Evolutionary conservation across 2,113 vertebrate species (phyloP).

Genomic region (Myiozetetes cayanensis): DNA sequence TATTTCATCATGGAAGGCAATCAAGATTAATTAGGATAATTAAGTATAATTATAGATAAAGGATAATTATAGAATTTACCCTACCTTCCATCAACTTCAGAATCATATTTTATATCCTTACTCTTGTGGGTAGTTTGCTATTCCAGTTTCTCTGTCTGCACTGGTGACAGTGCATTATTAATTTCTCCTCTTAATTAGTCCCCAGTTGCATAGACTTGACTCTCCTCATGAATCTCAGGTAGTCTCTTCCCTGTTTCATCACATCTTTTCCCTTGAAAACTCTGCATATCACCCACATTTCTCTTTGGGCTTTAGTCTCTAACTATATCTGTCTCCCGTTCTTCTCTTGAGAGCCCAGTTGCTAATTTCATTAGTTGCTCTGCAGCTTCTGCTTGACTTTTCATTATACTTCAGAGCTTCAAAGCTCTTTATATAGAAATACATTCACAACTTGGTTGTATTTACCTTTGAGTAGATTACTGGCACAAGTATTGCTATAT

Average conservation of each 20-base stretch:
- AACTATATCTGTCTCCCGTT: not conserved
- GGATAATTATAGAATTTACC: slow-evolving; percentile 52
- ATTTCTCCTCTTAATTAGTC: slow-evolving; percentile 43
- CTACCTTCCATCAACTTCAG: slow-evolving; percentile 42
- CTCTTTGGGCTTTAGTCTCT: not conserved
- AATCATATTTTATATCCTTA: slow-evolving; percentile 9
- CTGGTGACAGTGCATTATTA: slow-evolving; percentile 39
- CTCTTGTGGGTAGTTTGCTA: not conserved
- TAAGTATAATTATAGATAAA: slow-evolving; percentile 58
- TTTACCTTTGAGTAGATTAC: not conserved
- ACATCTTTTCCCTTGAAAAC: slow-evolving; percentile 1
- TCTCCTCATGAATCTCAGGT: slow-evolving; percentile 33
- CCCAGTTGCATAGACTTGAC: not conserved
- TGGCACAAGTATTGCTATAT: not conserved
- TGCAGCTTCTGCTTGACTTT: not conserved
- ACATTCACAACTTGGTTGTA: not conserved
- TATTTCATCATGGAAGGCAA: not conserved
- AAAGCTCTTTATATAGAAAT: not conserved
- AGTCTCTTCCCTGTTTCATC: not conserved
- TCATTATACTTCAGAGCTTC: not conserved
- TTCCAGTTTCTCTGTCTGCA: not conserved
- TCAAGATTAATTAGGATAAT: slow-evolving; percentile 63
- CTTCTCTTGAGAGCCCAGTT: not conserved
- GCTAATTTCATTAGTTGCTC: not conserved
- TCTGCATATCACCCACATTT: not conserved